Conservation (phyloP, 2,797 vertebrate genomes). For the Gila robusta region DNA sequence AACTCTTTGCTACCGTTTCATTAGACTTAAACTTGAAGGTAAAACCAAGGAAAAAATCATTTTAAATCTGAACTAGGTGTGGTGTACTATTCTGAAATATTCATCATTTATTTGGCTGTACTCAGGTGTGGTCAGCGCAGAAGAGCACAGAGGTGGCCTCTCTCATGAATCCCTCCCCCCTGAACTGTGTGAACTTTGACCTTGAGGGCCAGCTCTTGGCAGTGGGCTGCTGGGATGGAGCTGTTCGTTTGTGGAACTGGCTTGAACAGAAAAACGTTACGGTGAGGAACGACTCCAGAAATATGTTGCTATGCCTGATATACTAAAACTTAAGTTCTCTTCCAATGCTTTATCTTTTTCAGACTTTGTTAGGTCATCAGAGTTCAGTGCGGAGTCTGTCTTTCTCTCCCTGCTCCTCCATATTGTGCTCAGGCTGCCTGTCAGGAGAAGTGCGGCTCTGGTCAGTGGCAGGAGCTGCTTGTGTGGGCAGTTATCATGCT, state of each 20-base stretch:
- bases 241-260: constrained; percentile 79
- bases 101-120: not conserved
- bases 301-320: not conserved
- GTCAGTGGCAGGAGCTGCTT: constrained; percentile 79
- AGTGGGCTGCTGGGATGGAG: constrained; percentile 85
- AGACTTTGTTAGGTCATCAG: constrained; percentile 80
- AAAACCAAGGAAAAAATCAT: constrained; percentile 13
- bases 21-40: constrained; percentile 87
- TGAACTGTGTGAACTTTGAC: constrained; percentile 87
- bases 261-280: constrained; percentile 67
- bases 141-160: constrained; percentile 68
- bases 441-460: constrained; percentile 85
- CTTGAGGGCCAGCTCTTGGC: constrained; percentile 79
- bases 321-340: not conserved
- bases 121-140: constrained; percentile 79
- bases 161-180: constrained; percentile 72
- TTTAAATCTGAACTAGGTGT: not conserved
- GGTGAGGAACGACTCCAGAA: constrained; percentile 58
- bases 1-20: constrained; percentile 84
- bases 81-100: not conserved
- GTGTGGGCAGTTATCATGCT: constrained; percentile 82
- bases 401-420: constrained; percentile 78
- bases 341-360: not conserved
- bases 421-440: constrained; percentile 82
- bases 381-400: constrained; percentile 80